phyloP scores from a whole-genome alignment of 2,888 invertebrate species.

The Spisula solida region DNA sequence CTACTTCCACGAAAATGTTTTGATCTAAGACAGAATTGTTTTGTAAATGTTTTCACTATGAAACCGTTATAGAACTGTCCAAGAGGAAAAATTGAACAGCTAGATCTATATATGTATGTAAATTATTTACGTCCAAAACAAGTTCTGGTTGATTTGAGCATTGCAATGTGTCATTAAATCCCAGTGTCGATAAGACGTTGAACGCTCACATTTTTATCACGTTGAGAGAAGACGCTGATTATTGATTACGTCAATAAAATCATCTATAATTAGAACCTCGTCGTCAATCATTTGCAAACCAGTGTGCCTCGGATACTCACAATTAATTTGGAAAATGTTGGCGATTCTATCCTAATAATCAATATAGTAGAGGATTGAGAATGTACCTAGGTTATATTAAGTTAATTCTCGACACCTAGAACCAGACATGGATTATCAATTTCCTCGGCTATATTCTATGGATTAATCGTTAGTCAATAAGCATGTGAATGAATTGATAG shows the following conservation, averaged over 20 bases:
- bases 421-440: conserved; percentile 20
- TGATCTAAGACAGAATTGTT: too few relatives aligned
- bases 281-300: conserved; percentile 14
- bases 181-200: not conserved
- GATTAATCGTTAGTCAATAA: not conserved
- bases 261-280: conserved; percentile 28
- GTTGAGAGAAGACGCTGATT: not conserved
- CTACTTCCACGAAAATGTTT: too few relatives aligned
- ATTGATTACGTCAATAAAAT: conserved; percentile 40
- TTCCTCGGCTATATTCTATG: not conserved
- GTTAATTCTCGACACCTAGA: not conserved
- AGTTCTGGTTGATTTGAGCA: not conserved
- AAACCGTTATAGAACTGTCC: too few relatives aligned
- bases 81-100: too few relatives aligned
- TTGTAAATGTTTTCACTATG: too few relatives aligned
- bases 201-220: not conserved
- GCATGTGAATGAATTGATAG: not conserved
- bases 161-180: not conserved
- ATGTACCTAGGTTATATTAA: conserved; percentile 17
- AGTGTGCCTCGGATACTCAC: not conserved
- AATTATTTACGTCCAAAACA: not conserved
- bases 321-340: conserved; percentile 45
- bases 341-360: conserved; percentile 32
- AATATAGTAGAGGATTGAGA: conserved; percentile 12
- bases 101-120: too few relatives aligned